phyloP scores from a whole-genome alignment of 1,140 invertebrate genomes.

The Mycetomoellerius zeteki region DNA sequence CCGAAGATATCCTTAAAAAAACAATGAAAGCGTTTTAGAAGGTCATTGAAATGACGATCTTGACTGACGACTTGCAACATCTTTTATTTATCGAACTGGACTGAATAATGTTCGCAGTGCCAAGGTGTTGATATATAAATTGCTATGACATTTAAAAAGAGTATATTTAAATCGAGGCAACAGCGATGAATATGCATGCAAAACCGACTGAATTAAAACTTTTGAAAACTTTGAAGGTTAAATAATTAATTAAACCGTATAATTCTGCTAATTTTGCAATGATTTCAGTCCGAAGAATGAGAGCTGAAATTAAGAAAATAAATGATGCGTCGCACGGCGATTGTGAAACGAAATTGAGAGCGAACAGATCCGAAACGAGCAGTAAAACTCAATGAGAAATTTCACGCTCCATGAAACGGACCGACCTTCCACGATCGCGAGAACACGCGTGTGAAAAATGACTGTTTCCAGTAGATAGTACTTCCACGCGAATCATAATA shows the following conservation, averaged over 20 bases:
- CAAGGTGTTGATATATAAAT: conserved; percentile 42
- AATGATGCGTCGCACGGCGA: not conserved
- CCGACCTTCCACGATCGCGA: conserved; percentile 59
- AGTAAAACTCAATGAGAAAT: conserved; percentile 37
- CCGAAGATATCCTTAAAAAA: not conserved
- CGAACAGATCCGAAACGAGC: conserved; percentile 2
- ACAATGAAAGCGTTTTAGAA: not conserved
- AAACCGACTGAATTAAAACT: not conserved
- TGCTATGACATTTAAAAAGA: conserved; percentile 11
- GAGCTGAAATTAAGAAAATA: not conserved
- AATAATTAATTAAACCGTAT: conserved; percentile 32
- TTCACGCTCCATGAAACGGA: conserved; percentile 71
- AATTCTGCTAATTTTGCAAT: conserved; percentile 32
- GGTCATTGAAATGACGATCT: conserved; percentile 14
- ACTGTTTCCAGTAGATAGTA: conserved; percentile 41
- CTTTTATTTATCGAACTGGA: conserved; percentile 1
- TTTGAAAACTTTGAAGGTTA: not conserved
- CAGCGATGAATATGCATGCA: conserved; percentile 25
- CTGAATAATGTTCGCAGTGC: not conserved
- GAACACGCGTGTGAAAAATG: conserved; percentile 50
- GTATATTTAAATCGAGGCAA: conserved; percentile 11
- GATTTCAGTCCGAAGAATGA: not conserved
- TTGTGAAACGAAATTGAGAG: conserved; percentile 18
- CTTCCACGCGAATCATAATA: conserved; percentile 52
- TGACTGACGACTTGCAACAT: not conserved